Evolutionary conservation across 30 jellyfish, hydroid and myxozoan species (phyloP).

Genomic region (Aurelia aurita complex sp. Pacific): DNA sequence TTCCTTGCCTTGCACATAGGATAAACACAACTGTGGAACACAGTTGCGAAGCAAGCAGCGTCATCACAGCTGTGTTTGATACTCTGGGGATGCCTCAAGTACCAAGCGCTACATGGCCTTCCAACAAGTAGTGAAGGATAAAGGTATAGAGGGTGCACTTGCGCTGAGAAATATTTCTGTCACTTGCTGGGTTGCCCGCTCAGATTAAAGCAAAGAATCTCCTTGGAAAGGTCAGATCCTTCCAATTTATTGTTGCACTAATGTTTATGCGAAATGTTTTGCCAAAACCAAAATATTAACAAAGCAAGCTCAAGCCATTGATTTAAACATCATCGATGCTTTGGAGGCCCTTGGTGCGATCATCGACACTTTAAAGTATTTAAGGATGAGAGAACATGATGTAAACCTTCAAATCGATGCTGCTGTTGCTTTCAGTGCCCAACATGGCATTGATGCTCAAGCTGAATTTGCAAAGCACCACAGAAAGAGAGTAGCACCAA

Average conservation of each 20-base stretch:
- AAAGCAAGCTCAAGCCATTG: conserved; percentile 25
- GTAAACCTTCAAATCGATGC: conserved; percentile 42
- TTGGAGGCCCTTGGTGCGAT: conserved; percentile 32
- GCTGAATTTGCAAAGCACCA: conserved; percentile 60
- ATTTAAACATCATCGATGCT: conserved; percentile 28
- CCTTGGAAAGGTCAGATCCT: conserved; percentile 33
- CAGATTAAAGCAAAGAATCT: conserved; percentile 19
- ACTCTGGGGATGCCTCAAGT: too few species aligned
- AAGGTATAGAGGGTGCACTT: too few species aligned
- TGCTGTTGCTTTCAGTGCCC: conserved; percentile 46
- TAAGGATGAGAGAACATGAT: conserved; percentile 24
- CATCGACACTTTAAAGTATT: conserved; percentile 31
- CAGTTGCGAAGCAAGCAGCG: conserved; percentile 53
- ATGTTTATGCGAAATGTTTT: conserved; percentile 24
- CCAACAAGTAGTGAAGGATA: too few species aligned
- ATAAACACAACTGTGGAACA: conserved; percentile 57
- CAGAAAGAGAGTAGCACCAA: conserved; percentile 34
- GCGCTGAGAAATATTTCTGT: conserved; percentile 24
- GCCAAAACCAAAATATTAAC: conserved; percentile 15
- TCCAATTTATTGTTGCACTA: conserved; percentile 11
- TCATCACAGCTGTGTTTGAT: conserved; percentile 13
- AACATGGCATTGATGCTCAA: conserved; percentile 48
- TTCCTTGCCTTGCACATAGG: conserved; percentile 51
- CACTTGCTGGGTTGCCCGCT: conserved; percentile 48
- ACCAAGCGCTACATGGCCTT: too few species aligned